Conservation (phyloP, 2,113 vertebrate species). For the Aphyosemion australe region DNA sequence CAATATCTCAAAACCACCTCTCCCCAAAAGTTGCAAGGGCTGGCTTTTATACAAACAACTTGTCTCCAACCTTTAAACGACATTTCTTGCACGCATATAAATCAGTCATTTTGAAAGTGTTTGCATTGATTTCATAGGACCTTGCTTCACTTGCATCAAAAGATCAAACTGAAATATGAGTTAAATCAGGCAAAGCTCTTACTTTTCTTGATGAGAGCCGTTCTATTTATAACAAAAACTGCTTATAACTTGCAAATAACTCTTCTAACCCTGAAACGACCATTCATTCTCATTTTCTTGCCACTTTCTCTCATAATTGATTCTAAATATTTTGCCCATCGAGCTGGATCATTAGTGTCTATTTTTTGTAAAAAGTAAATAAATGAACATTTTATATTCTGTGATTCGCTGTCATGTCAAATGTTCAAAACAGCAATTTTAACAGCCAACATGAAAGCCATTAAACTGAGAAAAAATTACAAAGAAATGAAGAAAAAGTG, state of each 20-base stretch:
- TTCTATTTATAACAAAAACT: constrained; percentile 17
- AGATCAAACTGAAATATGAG: background rate
- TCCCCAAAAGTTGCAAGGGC: constrained; percentile 69
- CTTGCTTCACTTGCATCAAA: constrained; percentile 1
- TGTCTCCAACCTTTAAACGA: constrained; percentile 24
- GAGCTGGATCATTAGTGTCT: background rate
- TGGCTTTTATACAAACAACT: constrained; percentile 48
- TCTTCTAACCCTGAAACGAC: constrained; percentile 14
- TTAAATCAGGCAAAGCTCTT: background rate
- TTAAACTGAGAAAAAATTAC: background rate
- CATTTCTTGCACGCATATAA: constrained; percentile 1
- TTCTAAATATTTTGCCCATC: background rate
- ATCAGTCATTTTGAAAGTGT: constrained; percentile 12
- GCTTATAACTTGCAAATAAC: background rate
- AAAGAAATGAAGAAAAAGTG: background rate
- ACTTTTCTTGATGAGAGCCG: constrained; percentile 4
- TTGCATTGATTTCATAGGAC: constrained; percentile 17
- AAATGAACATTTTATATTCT: background rate
- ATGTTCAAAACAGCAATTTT: background rate
- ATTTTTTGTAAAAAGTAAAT: background rate
- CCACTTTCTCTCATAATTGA: background rate
- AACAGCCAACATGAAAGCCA: constrained; percentile 12
- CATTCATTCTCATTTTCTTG: background rate
- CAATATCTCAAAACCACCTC: too few species aligned
- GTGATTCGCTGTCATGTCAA: background rate